Evolutionary conservation across 1,140 invertebrate genomes (phyloP).

Genomic region (Trissolcus basalis): DNA sequence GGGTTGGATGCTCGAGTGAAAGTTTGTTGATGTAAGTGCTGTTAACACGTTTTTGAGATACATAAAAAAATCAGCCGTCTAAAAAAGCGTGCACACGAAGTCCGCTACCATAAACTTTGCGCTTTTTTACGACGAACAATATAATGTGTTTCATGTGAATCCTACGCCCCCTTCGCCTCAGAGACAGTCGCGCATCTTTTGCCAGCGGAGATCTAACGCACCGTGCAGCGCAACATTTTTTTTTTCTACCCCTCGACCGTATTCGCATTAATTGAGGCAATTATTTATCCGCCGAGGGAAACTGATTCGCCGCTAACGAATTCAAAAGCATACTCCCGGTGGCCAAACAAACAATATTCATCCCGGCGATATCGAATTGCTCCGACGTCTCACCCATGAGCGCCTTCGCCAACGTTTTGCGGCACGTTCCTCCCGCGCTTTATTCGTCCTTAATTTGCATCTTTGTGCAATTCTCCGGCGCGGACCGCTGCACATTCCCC

Average conservation of each 20-base stretch:
- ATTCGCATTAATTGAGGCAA: neutral
- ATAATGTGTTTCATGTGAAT: conserved; percentile 27
- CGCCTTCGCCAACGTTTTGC: neutral
- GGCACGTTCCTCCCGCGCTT: neutral
- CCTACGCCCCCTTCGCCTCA: too few species aligned
- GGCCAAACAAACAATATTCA: conserved; percentile 11
- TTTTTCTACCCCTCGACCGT: neutral
- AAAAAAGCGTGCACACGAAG: conserved; percentile 21
- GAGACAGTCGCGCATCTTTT: too few species aligned
- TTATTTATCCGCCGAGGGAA: neutral
- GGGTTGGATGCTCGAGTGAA: conserved; percentile 31
- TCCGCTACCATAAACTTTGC: conserved; percentile 21
- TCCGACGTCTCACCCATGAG: neutral
- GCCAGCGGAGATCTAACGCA: too few species aligned
- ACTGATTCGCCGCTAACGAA: conserved; percentile 3
- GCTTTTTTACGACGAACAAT: conserved; percentile 29
- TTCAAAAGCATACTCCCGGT: neutral
- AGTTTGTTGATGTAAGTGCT: conserved; percentile 15
- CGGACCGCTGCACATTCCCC: conserved; percentile 4
- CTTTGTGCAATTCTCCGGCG: conserved; percentile 6
- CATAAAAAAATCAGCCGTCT: conserved; percentile 25
- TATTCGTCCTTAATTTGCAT: conserved; percentile 18
- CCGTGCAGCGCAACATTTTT: conserved; percentile 1
- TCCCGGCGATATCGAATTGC: conserved; percentile 6
- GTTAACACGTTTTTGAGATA: conserved; percentile 24